Evolutionary conservation across 2,113 vertebrate species (phyloP), one percentile per base, ranked within the genome.

Genomic region (Tretioscincus oriximinensis): DNA sequence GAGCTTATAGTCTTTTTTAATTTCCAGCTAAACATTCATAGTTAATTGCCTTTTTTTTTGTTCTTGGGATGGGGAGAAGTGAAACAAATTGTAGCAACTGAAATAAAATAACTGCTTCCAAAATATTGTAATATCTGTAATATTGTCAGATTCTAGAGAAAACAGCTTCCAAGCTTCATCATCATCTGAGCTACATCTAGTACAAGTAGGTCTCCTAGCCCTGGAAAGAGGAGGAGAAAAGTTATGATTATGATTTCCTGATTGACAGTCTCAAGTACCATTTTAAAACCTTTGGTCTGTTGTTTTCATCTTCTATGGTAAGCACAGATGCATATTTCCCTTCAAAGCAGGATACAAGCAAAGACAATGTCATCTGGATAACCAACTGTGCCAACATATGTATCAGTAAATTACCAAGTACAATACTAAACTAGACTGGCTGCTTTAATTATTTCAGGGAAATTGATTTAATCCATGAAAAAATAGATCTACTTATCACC

Each of bases 211-310:
- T 7, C 35, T 58, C 18, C 81, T 51, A 7, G 2, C 80, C 31
- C 82, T 67, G 14, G 3, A 77, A 87, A 73, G 51, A 31, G 18
- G 5, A 76, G 49, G 65, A n/a, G 67, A 31, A 9, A n/a, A 3
- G 12, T 7, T 84, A 79, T 5, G 72, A 58, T 75, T 77, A 72
- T 5, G 74, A 81, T 88, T 87, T 83, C 20, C 65, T 86, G 63
- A 87, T 6, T 1, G 4, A 76, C 51, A 88, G 68, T 3, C 9
- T 85, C 24, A 6, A 79, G 29, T 64, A 22, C 28, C 29, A 11
- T 75, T 84, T 86, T 71, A 69, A 79, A 76, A 24, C 80, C 69
- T 90, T 89, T 88, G 68, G 74, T 85, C 28, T 0, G 64, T 71
- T 49, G 51, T 35, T 73, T 84, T 90, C 77, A 3, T 80, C 70